Evolutionary conservation across 2,888 invertebrate species (phyloP).

Genomic region (Julus scandinavius): DNA sequence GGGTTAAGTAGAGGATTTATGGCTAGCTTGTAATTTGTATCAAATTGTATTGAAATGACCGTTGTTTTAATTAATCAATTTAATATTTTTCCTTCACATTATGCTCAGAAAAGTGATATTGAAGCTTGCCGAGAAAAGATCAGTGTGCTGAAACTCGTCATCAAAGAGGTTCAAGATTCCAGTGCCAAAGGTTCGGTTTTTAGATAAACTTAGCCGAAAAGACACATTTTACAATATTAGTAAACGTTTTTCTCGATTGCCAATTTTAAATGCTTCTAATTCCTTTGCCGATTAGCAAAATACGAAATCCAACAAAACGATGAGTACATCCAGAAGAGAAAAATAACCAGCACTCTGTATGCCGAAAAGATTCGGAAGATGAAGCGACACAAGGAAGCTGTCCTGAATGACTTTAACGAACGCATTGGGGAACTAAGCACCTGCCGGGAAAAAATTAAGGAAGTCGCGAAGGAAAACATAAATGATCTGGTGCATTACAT

Average conservation of each 20-base stretch:
- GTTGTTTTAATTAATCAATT: not conserved
- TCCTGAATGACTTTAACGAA: not conserved
- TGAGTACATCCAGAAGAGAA: not conserved
- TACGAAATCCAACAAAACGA: slow-evolving; percentile 2
- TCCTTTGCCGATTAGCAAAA: not conserved
- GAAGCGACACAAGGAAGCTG: not conserved
- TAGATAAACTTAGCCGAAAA: not conserved
- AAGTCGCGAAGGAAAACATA: slow-evolving; percentile 71
- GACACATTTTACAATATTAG: not conserved
- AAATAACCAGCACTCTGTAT: slow-evolving; percentile 12
- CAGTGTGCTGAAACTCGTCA: slow-evolving; percentile 26
- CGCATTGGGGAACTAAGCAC: slow-evolving; percentile 61
- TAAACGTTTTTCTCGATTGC: not conserved
- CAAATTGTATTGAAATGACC: not conserved
- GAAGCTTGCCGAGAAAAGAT: slow-evolving; percentile 50
- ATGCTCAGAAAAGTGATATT: slow-evolving; percentile 49
- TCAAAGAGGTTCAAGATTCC: slow-evolving; percentile 51
- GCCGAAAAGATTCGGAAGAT: not conserved
- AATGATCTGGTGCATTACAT: slow-evolving; percentile 75
- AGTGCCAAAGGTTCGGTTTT: not conserved
- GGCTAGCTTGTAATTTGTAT: not conserved
- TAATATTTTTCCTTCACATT: not conserved
- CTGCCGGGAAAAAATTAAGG: slow-evolving; percentile 67
- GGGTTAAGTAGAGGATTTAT: no score
- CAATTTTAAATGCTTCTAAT: not conserved